These are phyloP conservation scores for Sphaeridia pumilis DNA, from an alignment of 2,888 invertebrate genomes.

Conservation along the genomic window DNA sequence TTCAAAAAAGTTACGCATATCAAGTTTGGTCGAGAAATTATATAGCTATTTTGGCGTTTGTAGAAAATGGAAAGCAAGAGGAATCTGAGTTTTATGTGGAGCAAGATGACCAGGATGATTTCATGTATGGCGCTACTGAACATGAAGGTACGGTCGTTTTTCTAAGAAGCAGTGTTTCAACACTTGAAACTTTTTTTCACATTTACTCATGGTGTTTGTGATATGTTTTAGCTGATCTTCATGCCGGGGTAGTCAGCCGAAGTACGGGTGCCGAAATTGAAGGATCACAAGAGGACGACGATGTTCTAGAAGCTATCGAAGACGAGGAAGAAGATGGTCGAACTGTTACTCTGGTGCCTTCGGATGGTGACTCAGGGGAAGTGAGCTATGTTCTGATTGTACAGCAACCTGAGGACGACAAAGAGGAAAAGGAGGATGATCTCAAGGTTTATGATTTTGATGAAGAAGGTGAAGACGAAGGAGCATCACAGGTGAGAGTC, in stretches of 20 bases:
- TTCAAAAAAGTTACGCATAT: no score
- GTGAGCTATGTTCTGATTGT: constrained; percentile 80
- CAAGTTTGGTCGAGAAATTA: no score
- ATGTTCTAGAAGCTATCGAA: constrained; percentile 27
- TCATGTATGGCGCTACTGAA: constrained; percentile 18
- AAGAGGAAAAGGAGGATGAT: constrained; percentile 45
- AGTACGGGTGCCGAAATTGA: constrained; percentile 15
- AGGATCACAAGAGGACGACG: constrained; percentile 21
- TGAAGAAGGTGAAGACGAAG: constrained; percentile 53
- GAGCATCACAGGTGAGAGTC: no score
- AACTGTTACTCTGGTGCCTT: constrained; percentile 64
- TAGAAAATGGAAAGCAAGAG: constrained; percentile 9
- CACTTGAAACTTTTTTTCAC: no score
- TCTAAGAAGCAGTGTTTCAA: no score
- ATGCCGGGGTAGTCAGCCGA: constrained; percentile 7
- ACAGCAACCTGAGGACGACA: constrained; percentile 55
- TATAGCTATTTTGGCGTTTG: no score
- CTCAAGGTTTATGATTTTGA: constrained; percentile 64
- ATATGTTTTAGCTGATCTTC: constrained; percentile 8
- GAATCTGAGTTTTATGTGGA: constrained; percentile 23
- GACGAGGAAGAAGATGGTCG: constrained; percentile 21
- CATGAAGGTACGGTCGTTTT: constrained; percentile 15
- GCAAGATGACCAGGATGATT: constrained; percentile 24
- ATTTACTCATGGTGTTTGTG: neutral
- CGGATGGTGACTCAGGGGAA: constrained; percentile 62